Evolutionary conservation across 1,140 invertebrate species (phyloP), one percentile per base, ranked within the genome.

Genomic region (Apis laboriosa): DNA sequence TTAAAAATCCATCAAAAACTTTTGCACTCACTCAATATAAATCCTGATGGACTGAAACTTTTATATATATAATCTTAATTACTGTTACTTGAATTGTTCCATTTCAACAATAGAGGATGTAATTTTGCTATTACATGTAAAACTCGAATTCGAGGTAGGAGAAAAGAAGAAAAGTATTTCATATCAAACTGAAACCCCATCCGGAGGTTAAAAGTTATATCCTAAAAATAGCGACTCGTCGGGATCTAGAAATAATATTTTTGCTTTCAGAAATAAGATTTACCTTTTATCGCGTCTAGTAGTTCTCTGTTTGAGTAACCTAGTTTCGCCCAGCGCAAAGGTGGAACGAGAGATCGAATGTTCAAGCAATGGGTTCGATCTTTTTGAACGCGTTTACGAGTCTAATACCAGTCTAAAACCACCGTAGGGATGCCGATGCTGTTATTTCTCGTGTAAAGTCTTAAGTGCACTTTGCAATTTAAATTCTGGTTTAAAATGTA

Each of bases 181-280:
- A 19, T 61, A 43, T 28, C 19, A 11, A 76, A 55, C 4, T 53
- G 19, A 51, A 24, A 34, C 8, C n/a, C 34, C 51, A 21, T 21
- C 56, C 66, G 3, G 21, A 24, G 72, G 63, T 15, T 64, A 49
- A 72, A 72, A 68, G 53, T 77, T 49, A 63, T 60, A 58, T 53
- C 55, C 80, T 77, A 77, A 77, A 82, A 82, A 82, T 82, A 77
- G 67, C 76, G 49, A 34, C 43, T 60, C 66, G 21, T 17, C 67
- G 49, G 76, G 60, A 83, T 83, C 81, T 77, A 78, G 68, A 78
- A 78, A 83, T 66, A 83, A 83, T 83, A 78, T 83, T 83, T 83
- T 83, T 71, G 81, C 81, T 83, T 83, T 83, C 60, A 78, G 81
- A 83, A 83, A 83, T 83, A 83, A 83, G 67, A 83, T 77, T 77